Base-by-base conservation (phyloP, 2,888 invertebrate genomes). In the Cataglyphis cursor region DNA sequence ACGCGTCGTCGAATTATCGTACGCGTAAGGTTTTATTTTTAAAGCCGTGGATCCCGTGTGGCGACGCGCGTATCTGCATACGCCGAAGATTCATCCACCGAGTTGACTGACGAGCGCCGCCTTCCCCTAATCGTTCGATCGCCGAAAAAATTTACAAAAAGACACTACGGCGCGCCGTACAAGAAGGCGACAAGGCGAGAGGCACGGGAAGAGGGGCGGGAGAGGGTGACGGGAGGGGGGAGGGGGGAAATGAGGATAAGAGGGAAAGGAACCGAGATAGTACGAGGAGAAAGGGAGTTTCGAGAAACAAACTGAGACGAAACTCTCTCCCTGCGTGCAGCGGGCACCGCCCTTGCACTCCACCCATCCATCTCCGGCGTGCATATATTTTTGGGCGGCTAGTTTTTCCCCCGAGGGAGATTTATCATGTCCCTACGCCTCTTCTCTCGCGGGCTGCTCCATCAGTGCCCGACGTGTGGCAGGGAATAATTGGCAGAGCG, bases 301-400 rank as follows among this genome's bases (percentile, higher is more conserved):
- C 80, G 83, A 92, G 90, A 89, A 91, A 91, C 89, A 90, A 92
- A 91, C 91, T 87, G 85, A 90, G 90, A 88, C 89, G 89, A 92
- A 88, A 91, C 82, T 86, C 88, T 88, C 87, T 89, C 87, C 12
- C 68, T 44, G 28, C 90, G 88, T 87, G 83, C 88, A 51, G 91
- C 57, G 84, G 91, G 93, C 89, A 90, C 92, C 93, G 93, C 93
- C 94, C 93, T 92, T 90, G 86, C 90, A 92, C 92, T 94, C 92
- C 92, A 93, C 91, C 92, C 94, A 94, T 94, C 92, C 93, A 93
- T 94, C 93, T 94, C 92, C 87, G 89, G 86, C 90, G 87, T 91
- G 93, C 92, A 93, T 92, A 94, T 92, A 91, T 92, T 92, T 92
- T 93, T 90, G 89, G 88, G 88, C 92, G 90, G 91, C 91, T 91